Percentiles rank a stretch among this genome's conserved stretches.
These are phyloP conservation scores for Celastrina argiolus DNA, from an alignment of 2,888 invertebrate species.

Conservation along the genomic window DNA sequence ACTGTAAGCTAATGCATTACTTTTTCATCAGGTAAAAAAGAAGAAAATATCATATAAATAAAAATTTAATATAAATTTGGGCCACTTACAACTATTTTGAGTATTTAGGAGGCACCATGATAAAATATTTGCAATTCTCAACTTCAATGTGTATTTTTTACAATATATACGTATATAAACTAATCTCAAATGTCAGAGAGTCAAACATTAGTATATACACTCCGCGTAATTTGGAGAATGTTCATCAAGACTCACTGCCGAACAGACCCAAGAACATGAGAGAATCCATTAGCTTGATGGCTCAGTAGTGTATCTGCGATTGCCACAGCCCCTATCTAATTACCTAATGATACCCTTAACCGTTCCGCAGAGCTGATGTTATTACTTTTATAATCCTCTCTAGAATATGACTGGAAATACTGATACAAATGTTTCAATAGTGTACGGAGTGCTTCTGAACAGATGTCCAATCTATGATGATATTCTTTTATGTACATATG, in stretches of 20 bases:
- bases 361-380: slow-evolving; percentile 11
- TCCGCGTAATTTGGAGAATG: slow-evolving; percentile 4
- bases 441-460: neutral
- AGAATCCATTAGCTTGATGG: slow-evolving; percentile 32
- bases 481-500: too few species aligned
- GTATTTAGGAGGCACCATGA: too few species aligned
- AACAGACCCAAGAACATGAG: slow-evolving; percentile 19
- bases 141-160: too few species aligned
- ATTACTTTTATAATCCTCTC: slow-evolving; percentile 20
- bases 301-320: slow-evolving; percentile 29
- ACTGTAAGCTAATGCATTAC: too few species aligned
- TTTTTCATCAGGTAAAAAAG: too few species aligned
- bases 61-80: too few species aligned
- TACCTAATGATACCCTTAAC: slow-evolving; percentile 30
- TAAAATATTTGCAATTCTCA: too few species aligned
- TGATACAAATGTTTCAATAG: neutral
- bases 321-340: slow-evolving; percentile 31
- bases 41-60: too few species aligned
- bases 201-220: neutral
- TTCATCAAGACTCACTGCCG: neutral
- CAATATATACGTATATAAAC: too few species aligned
- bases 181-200: neutral
- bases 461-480: too few species aligned
- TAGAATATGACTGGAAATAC: slow-evolving; percentile 1
- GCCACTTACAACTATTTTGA: too few species aligned